A percentile compares a stretch with the other conserved stretches of the same genome.
phyloP scores from a whole-genome alignment of 2,888 invertebrate genomes.

The Drosophila pseudotalamancana region DNA sequence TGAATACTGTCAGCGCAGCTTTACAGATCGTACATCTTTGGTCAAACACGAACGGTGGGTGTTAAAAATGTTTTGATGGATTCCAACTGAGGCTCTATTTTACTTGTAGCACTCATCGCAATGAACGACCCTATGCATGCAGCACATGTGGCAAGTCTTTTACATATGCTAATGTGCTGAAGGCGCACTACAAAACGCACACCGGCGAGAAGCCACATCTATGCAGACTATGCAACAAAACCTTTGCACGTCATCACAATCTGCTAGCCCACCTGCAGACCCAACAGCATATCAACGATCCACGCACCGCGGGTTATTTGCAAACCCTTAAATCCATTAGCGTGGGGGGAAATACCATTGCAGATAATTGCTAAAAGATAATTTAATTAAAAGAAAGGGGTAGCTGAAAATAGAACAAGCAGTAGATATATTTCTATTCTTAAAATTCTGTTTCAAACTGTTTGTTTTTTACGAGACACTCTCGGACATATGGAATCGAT shows the following conservation, averaged over 20 bases:
- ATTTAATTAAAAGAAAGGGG: not conserved
- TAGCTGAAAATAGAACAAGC: no score
- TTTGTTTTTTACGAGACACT: not conserved
- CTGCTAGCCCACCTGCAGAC: slow-evolving; percentile 83
- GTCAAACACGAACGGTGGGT: slow-evolving; percentile 83
- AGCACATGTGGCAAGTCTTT: slow-evolving; percentile 83
- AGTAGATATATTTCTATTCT: no score
- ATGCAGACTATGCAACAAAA: slow-evolving; percentile 82
- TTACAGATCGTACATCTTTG: slow-evolving; percentile 83
- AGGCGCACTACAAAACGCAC: slow-evolving; percentile 82
- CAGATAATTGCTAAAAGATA: not conserved
- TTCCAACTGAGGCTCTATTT: not conserved
- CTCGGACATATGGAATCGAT: no score
- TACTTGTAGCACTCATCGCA: slow-evolving; percentile 79
- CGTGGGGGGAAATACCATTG: not conserved
- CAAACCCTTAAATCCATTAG: slow-evolving; percentile 29
- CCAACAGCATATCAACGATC: slow-evolving; percentile 81
- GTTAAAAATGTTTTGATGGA: no score
- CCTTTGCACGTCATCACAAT: slow-evolving; percentile 82
- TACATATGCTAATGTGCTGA: slow-evolving; percentile 83
- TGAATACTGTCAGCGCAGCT: slow-evolving; percentile 81
- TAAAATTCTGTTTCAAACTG: not conserved
- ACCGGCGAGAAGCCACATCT: slow-evolving; percentile 83
- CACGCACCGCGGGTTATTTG: slow-evolving; percentile 59
- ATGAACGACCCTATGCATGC: slow-evolving; percentile 82